These are phyloP conservation scores for Myrmecobius fasciatus DNA, from an alignment of 2,113 vertebrate genomes.

Conservation along the genomic window DNA sequence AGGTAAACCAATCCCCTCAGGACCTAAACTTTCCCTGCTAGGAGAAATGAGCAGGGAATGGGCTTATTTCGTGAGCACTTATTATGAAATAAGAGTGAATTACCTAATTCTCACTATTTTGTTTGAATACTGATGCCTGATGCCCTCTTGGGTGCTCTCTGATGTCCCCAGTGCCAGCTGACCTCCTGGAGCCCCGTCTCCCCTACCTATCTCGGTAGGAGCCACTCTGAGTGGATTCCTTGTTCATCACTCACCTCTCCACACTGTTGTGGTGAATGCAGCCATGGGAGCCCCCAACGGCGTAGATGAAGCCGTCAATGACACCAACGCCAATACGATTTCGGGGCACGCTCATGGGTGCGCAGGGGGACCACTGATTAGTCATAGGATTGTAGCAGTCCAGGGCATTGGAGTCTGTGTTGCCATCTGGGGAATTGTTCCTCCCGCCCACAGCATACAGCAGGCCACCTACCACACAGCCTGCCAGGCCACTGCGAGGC, in stretches of 20 bases:
- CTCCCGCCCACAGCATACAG: constrained; percentile 94
- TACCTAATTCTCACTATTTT: not conserved
- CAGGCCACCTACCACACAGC: constrained; percentile 93
- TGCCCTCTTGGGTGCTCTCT: not conserved
- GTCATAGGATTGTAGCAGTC: constrained; percentile 98
- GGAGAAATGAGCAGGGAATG: not conserved
- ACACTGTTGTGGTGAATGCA: constrained; percentile 94
- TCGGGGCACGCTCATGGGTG: constrained; percentile 93
- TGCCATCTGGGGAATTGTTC: constrained; percentile 94
- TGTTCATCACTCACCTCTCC: constrained; percentile 87
- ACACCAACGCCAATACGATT: constrained; percentile 95
- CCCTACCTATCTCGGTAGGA: not conserved
- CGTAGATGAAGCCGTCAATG: constrained; percentile 94
- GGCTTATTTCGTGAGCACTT: not conserved
- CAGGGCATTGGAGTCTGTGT: constrained; percentile 92
- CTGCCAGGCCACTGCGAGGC: constrained; percentile 92
- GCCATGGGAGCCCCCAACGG: constrained; percentile 94
- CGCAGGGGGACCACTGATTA: constrained; percentile 93
- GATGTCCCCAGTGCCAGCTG: not conserved
- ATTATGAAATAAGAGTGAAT: not conserved
- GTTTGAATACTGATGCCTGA: not conserved
- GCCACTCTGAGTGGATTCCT: not conserved
- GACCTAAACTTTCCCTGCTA: not conserved
- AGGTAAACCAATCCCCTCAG: not conserved
- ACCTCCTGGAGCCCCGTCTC: not conserved